Evolutionary conservation across 2,113 vertebrate genomes (phyloP).

Genomic region (Morone saxatilis): DNA sequence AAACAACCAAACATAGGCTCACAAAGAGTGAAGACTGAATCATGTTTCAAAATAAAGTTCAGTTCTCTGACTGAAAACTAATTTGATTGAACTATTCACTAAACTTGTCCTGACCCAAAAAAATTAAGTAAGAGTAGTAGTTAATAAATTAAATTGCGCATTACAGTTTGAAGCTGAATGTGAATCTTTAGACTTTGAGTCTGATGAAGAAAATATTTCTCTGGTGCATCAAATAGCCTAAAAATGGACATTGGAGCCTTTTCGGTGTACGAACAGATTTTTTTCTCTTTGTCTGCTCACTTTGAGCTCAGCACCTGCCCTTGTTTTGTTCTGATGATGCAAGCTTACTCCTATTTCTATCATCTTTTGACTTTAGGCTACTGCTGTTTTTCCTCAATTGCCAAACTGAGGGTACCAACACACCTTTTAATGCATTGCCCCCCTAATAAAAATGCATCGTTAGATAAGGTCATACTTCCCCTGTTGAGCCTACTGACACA

Average conservation of each 20-base stretch:
- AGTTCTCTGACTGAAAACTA: conserved; percentile 9
- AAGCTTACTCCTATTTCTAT: no score
- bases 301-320: no score
- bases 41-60: not conserved
- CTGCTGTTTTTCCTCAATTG: not conserved
- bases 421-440: not conserved
- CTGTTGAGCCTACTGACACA: conserved; percentile 23
- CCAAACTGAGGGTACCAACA: not conserved
- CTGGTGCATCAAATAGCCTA: no score
- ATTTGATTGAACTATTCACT: not conserved
- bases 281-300: no score
- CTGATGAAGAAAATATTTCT: no score
- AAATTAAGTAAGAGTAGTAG: not conserved
- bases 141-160: not conserved
- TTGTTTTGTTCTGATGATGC: no score
- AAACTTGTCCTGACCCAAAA: not conserved
- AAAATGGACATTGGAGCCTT: no score
- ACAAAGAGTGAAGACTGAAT: not conserved
- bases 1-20: not conserved
- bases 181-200: not conserved
- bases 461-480: conserved; percentile 39
- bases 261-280: no score
- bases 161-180: not conserved
- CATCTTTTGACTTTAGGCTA: no score
- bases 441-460: not conserved